Base-by-base conservation (phyloP, 2,888 invertebrate genomes). In the Heliconius sara region DNA sequence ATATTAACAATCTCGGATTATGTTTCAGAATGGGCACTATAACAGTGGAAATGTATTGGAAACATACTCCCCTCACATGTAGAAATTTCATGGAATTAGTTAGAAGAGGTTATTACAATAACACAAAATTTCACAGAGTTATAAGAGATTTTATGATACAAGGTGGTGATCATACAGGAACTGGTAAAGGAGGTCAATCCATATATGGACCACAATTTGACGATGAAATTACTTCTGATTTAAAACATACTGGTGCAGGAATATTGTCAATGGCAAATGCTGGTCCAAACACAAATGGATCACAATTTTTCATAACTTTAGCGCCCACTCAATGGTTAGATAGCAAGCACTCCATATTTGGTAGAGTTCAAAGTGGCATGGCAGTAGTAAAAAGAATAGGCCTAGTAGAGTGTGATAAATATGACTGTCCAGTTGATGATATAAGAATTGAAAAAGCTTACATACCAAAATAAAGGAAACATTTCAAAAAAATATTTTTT, bases 321-420 rank as follows among this genome's bases (percentile, higher is more conserved):
- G 99, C 98, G 0, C 99, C 99, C 1, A 98, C 99, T 0, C 99
- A 99, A 87, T 99, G 99, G 99, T 95, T 99, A 63, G 99, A 99
- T 95, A 98, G 98, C 19, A 99, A 99, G 91, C 99, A 99, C 92
- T 96, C 99, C 3, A 99, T 99, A 89, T 99, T 99, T 94, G 99
- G 98, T 85, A 96, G 99, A 84, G 96, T 99, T 10, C 96, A 97
- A 87, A 96, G 96, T 78, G 99, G 99, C 2, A 99, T 99, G 98
- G 96, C 97, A 84, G 98, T 98, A 60, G 97, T 99, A 0, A 98
- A 99, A 89, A 96, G 99, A 87, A 98, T 99, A 86, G 99, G 99
- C 13, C 95, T 98, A 88, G 98, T 99, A 3, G 99, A 99, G 90
- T 99, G 98, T 67, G 99, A 99, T 90, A 97, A 97, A 91, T 97